Evolutionary conservation across 2,888 invertebrate species (phyloP).

Genomic region (Hypomecis punctinalis): DNA sequence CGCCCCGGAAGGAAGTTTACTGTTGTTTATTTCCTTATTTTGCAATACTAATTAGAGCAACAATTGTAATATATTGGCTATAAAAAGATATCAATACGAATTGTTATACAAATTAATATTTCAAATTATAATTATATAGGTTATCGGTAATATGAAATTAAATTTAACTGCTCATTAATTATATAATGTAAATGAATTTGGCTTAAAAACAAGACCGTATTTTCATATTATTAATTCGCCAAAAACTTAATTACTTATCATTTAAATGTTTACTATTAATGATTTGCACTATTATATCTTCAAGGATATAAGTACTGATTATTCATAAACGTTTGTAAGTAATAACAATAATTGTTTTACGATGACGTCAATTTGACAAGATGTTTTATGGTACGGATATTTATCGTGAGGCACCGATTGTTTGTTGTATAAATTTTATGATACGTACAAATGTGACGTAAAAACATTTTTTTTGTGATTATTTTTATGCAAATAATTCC

Average conservation of each 20-base stretch:
- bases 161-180: too few relatives aligned
- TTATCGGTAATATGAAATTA: too few relatives aligned
- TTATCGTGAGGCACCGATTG: conserved; percentile 44
- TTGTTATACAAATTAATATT: too few relatives aligned
- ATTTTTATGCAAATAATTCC: neutral
- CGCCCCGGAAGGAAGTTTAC: conserved; percentile 16
- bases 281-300: conserved; percentile 12
- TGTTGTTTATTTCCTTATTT: conserved; percentile 21
- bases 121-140: too few relatives aligned
- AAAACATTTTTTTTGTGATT: conserved; percentile 11
- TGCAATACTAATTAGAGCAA: conserved; percentile 10
- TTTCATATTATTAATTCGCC: neutral
- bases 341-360: conserved; percentile 52
- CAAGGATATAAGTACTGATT: conserved; percentile 37
- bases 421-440: conserved; percentile 37
- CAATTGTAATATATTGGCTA: neutral
- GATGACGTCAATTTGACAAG: conserved; percentile 56
- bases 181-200: too few relatives aligned
- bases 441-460: conserved; percentile 32
- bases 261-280: conserved; percentile 9
- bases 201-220: too few relatives aligned
- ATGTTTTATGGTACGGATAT: conserved; percentile 47
- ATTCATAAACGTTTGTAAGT: conserved; percentile 41
- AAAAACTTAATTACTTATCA: neutral
- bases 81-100: too few relatives aligned